Percentiles rank a stretch among this genome's conserved stretches.
phyloP scores from a whole-genome alignment of 1,140 invertebrate genomes.

The Scaptomyza montana region DNA sequence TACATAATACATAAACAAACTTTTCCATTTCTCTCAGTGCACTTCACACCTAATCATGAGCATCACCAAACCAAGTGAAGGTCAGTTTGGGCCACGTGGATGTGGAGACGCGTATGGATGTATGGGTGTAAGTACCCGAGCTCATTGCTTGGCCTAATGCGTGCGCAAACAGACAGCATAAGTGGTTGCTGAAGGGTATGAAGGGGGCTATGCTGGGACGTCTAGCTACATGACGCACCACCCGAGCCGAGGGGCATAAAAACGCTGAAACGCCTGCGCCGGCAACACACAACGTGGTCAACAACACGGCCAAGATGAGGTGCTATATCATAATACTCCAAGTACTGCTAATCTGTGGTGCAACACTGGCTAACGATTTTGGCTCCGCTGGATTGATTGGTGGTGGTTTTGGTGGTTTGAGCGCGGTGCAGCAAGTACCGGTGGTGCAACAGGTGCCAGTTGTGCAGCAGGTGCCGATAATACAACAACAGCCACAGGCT shows the following conservation, averaged over 20 bases:
- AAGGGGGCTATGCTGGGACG: background rate
- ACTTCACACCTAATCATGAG: constrained; percentile 57
- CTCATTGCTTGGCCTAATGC: constrained; percentile 25
- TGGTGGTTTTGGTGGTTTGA: constrained; percentile 16
- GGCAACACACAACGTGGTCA: constrained; percentile 40
- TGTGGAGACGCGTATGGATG: constrained; percentile 5
- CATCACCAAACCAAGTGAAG: constrained; percentile 39
- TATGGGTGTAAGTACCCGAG: constrained; percentile 4
- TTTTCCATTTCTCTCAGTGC: constrained; percentile 35
- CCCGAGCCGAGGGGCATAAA: constrained; percentile 46
- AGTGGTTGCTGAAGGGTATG: background rate
- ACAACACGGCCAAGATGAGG: constrained; percentile 42
- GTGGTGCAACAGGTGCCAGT: constrained; percentile 52
- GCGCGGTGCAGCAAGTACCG: constrained; percentile 46
- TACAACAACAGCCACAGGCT: constrained; percentile 61
- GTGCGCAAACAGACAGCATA: constrained; percentile 39
- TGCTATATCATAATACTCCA: constrained; percentile 16
- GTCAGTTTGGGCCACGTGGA: constrained; percentile 45
- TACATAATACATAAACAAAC: too few relatives aligned
- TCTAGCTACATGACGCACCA: constrained; percentile 28
- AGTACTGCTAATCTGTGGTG: constrained; percentile 39
- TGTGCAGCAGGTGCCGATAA: constrained; percentile 60
- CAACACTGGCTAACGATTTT: background rate
- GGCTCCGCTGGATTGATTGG: constrained; percentile 27
- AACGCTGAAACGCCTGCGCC: constrained; percentile 20